These are phyloP conservation scores for Aegotheles bennettii DNA, from an alignment of 2,113 vertebrate genomes.

Conservation along the genomic window DNA sequence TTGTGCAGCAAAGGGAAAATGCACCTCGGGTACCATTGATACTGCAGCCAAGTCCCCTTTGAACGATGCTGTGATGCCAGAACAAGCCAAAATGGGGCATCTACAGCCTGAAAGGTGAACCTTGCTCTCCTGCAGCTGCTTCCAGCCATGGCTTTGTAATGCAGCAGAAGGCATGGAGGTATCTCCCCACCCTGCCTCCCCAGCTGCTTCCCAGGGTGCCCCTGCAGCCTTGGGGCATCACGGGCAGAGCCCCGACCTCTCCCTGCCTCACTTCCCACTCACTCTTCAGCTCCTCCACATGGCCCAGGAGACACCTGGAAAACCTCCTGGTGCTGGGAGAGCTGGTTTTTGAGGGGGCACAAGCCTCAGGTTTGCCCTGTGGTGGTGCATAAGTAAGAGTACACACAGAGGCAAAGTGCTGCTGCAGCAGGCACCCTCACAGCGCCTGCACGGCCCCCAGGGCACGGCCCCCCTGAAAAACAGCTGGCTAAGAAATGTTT, in stretches of 20 bases:
- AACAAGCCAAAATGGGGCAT: accelerated
- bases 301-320: neutral
- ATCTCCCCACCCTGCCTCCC: accelerated
- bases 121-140: neutral
- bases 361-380: neutral
- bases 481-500: neutral
- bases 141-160: neutral
- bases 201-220: neutral
- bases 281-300: accelerated
- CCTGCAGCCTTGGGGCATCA: neutral
- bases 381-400: neutral
- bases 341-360: neutral
- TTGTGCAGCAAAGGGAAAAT: neutral
- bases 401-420: neutral
- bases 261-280: neutral
- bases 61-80: neutral
- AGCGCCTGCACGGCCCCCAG: accelerated
- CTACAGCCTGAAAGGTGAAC: neutral
- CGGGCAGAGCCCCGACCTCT: accelerated
- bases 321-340: neutral
- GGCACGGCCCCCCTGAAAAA: neutral
- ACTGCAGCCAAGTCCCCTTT: neutral
- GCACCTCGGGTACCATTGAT: neutral
- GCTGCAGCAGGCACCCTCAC: neutral
- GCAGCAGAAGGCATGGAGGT: neutral